phyloP scores from a whole-genome alignment of 2,113 vertebrate genomes.

The Xiphorhynchus elegans region DNA sequence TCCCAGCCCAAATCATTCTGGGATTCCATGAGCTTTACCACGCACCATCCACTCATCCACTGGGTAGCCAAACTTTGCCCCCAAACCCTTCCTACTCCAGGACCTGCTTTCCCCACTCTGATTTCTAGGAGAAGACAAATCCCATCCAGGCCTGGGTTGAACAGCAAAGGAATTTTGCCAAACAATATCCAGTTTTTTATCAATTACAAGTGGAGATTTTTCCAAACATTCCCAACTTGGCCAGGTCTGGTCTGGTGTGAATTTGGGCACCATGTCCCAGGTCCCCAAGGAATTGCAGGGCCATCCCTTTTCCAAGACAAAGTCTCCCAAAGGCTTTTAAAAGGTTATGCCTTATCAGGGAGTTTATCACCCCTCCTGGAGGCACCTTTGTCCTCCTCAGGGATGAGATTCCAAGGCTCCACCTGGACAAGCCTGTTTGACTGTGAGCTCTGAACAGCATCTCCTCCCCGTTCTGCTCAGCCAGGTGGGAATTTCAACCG shows the following conservation, averaged over 20 bases:
- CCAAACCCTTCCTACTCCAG: background rate
- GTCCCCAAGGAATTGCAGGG: background rate
- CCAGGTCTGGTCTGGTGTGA: background rate
- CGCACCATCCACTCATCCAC: background rate
- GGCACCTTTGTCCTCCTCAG: background rate
- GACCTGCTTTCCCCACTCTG: background rate
- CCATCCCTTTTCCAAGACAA: background rate
- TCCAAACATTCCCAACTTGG: background rate
- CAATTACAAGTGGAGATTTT: background rate
- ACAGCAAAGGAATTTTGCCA: background rate
- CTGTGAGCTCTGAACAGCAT: background rate
- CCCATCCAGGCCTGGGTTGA: background rate
- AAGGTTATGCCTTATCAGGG: background rate
- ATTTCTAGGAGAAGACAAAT: background rate
- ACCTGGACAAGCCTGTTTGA: conserved; percentile 23
- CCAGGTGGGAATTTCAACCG: background rate
- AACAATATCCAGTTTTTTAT: background rate
- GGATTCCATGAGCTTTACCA: background rate
- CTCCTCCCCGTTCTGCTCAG: background rate
- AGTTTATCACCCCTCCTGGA: background rate
- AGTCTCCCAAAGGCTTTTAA: background rate
- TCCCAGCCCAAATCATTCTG: background rate
- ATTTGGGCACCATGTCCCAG: background rate
- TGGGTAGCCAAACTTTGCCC: too few species aligned
- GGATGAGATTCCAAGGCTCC: background rate